These are phyloP conservation scores for Plagodis dolabraria DNA, from an alignment of 2,888 invertebrate species.

Conservation along the genomic window DNA sequence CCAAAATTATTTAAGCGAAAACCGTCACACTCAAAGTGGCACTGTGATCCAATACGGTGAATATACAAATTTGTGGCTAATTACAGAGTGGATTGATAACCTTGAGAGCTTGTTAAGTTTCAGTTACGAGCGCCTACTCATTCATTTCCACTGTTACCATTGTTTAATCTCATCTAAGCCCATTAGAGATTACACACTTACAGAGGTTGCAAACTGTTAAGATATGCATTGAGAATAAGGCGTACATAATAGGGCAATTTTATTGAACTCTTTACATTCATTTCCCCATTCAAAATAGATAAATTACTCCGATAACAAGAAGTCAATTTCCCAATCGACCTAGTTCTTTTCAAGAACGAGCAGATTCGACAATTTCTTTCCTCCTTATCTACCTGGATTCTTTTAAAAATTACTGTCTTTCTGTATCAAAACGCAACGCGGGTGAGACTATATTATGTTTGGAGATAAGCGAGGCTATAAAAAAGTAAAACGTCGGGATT, in stretches of 20 bases:
- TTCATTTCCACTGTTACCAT: constrained; percentile 1
- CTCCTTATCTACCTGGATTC: constrained; percentile 32
- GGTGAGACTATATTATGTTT: constrained; percentile 51
- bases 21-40: constrained; percentile 1
- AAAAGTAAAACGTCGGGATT: constrained; percentile 66
- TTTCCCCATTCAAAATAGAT: constrained; percentile 15
- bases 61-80: not conserved
- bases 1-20: constrained; percentile 10
- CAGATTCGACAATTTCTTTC: constrained; percentile 29
- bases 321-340: constrained; percentile 31
- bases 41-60: not conserved
- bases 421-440: constrained; percentile 51
- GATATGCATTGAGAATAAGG: constrained; percentile 6
- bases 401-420: constrained; percentile 33
- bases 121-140: constrained; percentile 2
- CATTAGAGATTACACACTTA: constrained; percentile 5
- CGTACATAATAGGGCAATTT: not conserved
- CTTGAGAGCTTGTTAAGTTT: constrained; percentile 4
- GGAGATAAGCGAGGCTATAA: constrained; percentile 62
- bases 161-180: constrained; percentile 6
- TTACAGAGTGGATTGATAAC: not conserved
- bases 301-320: constrained; percentile 28
- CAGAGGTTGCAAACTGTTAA: constrained; percentile 4
- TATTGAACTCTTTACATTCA: not conserved
- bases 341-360: constrained; percentile 26